Evolutionary conservation across 2,113 vertebrate genomes (phyloP).

Genomic region (Vanacampus margaritifer): DNA sequence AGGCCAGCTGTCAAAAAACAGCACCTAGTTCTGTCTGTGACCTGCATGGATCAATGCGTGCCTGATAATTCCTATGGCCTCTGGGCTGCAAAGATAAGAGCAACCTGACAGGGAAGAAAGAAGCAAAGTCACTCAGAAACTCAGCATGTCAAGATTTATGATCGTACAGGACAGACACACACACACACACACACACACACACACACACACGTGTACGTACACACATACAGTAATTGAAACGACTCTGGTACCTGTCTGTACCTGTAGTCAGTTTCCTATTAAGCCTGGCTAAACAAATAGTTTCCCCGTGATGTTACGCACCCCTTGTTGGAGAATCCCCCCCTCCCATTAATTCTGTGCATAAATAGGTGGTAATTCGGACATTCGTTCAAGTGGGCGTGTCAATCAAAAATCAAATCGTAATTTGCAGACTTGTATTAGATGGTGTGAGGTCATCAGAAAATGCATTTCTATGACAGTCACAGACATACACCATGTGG

Average conservation of each 20-base stretch:
- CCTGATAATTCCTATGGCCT: conserved; percentile 51
- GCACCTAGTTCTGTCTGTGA: conserved; percentile 21
- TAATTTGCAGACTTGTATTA: too few species aligned
- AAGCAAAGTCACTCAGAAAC: conserved; percentile 27
- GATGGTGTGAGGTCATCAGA: too few species aligned
- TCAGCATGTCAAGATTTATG: conserved; percentile 14
- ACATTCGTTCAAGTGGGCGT: too few species aligned
- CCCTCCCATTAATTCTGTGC: too few species aligned
- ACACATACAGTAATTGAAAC: background rate
- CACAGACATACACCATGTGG: too few species aligned
- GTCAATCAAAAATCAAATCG: too few species aligned
- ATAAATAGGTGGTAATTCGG: too few species aligned
- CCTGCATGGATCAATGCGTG: conserved; percentile 43
- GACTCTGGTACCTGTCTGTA: background rate
- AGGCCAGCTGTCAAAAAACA: conserved; percentile 17
- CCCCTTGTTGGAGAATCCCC: background rate
- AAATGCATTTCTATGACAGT: too few species aligned
- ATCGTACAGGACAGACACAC: conserved; percentile 10
- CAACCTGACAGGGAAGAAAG: conserved; percentile 15
- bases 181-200: conserved; percentile 9
- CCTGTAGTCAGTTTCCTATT: background rate
- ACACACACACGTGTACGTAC: background rate
- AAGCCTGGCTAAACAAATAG: background rate
- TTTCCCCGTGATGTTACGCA: background rate
- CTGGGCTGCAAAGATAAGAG: conserved; percentile 58